Conservation (phyloP, 1,140 invertebrate species). For the Pachyrhynchus sulphureomaculatus region DNA sequence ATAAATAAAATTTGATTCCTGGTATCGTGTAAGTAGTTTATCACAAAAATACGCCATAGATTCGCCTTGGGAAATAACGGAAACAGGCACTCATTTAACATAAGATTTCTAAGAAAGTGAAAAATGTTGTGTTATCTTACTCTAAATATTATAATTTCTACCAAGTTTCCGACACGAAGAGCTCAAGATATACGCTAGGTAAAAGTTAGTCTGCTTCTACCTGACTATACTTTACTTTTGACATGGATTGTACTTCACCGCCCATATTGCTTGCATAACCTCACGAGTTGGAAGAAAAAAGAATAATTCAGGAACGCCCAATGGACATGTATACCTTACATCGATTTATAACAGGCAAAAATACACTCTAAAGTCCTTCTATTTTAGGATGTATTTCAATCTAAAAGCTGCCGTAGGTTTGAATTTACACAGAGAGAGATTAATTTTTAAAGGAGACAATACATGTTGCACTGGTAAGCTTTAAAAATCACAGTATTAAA, state of each 20-base stretch:
- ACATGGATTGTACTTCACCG: constrained; percentile 41
- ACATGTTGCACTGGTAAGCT: too few relatives aligned
- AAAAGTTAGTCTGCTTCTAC: not conserved
- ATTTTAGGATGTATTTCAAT: not conserved
- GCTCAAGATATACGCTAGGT: constrained; percentile 1
- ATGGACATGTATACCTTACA: constrained; percentile 51
- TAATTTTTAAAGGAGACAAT: too few relatives aligned
- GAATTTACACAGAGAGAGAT: too few relatives aligned
- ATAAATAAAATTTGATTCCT: too few relatives aligned
- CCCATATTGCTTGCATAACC: constrained; percentile 52
- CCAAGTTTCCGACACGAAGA: constrained; percentile 11
- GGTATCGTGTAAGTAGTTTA: not conserved
- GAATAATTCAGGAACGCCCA: constrained; percentile 53
- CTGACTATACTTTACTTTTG: constrained; percentile 21
- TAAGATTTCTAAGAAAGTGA: constrained; percentile 10
- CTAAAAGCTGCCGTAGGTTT: too few relatives aligned
- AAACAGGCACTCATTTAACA: not conserved
- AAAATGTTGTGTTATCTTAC: constrained; percentile 8
- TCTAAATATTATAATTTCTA: constrained; percentile 10
- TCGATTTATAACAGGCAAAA: constrained; percentile 50
- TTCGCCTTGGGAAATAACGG: constrained; percentile 1
- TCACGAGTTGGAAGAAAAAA: constrained; percentile 51
- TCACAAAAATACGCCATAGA: constrained; percentile 1
- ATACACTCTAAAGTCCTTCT: constrained; percentile 40
- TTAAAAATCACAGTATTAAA: too few relatives aligned